A percentile compares a stretch with the other conserved stretches of the same genome.
Conservation (phyloP, 2,888 invertebrate species). For the Patella ulyssiponensis region DNA sequence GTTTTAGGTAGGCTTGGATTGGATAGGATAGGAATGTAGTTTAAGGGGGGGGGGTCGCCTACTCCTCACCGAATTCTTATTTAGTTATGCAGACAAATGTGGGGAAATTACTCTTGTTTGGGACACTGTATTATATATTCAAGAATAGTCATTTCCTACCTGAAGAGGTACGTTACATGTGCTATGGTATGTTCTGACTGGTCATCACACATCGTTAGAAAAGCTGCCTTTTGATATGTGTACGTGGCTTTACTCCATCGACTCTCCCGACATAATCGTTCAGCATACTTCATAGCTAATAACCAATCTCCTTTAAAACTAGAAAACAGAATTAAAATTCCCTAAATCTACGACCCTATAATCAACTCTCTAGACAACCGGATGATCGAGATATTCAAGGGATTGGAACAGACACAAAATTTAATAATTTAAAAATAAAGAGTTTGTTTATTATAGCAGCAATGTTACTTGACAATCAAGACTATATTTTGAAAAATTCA, state of each 20-base stretch:
- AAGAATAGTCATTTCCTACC: slow-evolving; percentile 73
- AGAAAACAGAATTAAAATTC: slow-evolving; percentile 17
- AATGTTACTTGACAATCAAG: not conserved
- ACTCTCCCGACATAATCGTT: slow-evolving; percentile 82
- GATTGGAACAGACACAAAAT: not conserved
- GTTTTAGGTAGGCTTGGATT: too few relatives aligned
- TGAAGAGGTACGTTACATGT: slow-evolving; percentile 80
- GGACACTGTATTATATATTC: too few relatives aligned
- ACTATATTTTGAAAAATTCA: too few relatives aligned
- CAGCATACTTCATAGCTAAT: slow-evolving; percentile 82
- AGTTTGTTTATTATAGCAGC: not conserved
- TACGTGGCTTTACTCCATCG: slow-evolving; percentile 95
- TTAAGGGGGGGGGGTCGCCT: too few relatives aligned
- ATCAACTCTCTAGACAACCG: too few relatives aligned
- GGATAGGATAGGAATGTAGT: too few relatives aligned
- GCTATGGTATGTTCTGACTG: slow-evolving; percentile 72
- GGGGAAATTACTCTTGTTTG: too few relatives aligned
- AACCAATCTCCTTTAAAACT: slow-evolving; percentile 81
- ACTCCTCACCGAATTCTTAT: too few relatives aligned
- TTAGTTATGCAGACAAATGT: too few relatives aligned
- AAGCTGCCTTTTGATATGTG: slow-evolving; percentile 88
- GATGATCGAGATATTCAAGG: not conserved
- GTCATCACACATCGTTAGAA: slow-evolving; percentile 82
- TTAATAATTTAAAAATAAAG: not conserved
- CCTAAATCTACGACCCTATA: not conserved